Conservation (phyloP, 2,888 invertebrate genomes). For the Pandemis heparana region DNA sequence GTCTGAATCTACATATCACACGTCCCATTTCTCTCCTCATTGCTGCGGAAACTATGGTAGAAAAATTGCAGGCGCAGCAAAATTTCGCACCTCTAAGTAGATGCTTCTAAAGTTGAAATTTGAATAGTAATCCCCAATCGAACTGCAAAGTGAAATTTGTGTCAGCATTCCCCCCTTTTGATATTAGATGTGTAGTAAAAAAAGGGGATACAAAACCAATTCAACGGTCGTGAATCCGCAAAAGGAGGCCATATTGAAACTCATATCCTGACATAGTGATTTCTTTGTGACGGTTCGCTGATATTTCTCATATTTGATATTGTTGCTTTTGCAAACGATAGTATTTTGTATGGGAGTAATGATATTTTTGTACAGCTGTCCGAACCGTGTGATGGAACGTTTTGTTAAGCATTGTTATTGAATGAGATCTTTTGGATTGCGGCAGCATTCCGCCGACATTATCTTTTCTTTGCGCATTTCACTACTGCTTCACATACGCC, state of each 20-base stretch:
- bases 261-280: conserved; percentile 39
- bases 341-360: conserved; percentile 26
- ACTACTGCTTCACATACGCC: background rate
- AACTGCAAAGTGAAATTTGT: background rate
- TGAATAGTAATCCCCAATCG: background rate
- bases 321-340: conserved; percentile 25
- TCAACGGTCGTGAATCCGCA: conserved; percentile 34
- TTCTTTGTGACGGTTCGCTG: conserved; percentile 34
- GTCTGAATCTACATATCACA: conserved; percentile 43
- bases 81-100: background rate
- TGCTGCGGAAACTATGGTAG: conserved; percentile 26
- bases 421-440: background rate
- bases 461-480: background rate
- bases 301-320: conserved; percentile 34
- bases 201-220: conserved; percentile 39
- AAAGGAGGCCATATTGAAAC: conserved; percentile 33
- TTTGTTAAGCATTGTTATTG: conserved; percentile 14
- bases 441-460: background rate
- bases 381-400: conserved; percentile 11
- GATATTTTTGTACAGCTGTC: conserved; percentile 32
- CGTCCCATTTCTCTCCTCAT: conserved; percentile 37
- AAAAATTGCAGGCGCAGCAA: background rate
- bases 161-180: conserved; percentile 17
- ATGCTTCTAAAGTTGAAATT: conserved; percentile 16
- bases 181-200: conserved; percentile 36